phyloP scores from a whole-genome alignment of 2,113 vertebrate species.

The Nematolebias whitei region DNA sequence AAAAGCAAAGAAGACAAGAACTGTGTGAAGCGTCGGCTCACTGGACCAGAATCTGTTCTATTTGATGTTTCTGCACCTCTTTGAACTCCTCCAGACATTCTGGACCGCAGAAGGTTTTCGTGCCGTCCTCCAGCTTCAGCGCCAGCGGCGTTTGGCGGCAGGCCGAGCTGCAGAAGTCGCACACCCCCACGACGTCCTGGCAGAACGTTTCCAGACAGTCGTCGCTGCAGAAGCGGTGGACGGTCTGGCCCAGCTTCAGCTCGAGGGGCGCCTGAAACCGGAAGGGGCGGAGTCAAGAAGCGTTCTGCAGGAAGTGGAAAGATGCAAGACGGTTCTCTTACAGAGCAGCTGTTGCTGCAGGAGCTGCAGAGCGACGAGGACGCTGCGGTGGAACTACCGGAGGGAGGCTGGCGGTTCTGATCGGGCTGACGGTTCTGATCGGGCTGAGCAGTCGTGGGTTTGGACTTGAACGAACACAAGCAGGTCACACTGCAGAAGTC shows the following conservation, averaged over 20 bases:
- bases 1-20: too few species aligned
- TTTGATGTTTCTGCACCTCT: slow-evolving; percentile 75
- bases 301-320: not conserved
- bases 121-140: slow-evolving; percentile 83
- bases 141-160: slow-evolving; percentile 82
- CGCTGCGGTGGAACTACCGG: not conserved
- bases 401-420: too few species aligned
- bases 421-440: too few species aligned
- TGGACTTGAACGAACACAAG: slow-evolving; percentile 84
- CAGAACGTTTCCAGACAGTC: slow-evolving; percentile 87
- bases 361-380: slow-evolving; percentile 83
- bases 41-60: not conserved
- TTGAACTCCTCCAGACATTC: slow-evolving; percentile 83
- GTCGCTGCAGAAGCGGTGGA: slow-evolving; percentile 89
- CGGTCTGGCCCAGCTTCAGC: slow-evolving; percentile 83
- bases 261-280: slow-evolving; percentile 80
- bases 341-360: slow-evolving; percentile 87
- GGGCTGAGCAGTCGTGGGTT: not conserved
- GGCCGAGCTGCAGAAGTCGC: slow-evolving; percentile 84
- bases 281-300: not conserved
- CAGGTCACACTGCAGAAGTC: slow-evolving; percentile 92
- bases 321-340: slow-evolving; percentile 58
- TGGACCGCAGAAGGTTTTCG: slow-evolving; percentile 86
- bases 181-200: slow-evolving; percentile 84
- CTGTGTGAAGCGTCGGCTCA: not conserved